Percentiles rank a stretch among this genome's conserved stretches.
Conservation (phyloP, 2,888 invertebrate species). For the Papilio protenor region DNA sequence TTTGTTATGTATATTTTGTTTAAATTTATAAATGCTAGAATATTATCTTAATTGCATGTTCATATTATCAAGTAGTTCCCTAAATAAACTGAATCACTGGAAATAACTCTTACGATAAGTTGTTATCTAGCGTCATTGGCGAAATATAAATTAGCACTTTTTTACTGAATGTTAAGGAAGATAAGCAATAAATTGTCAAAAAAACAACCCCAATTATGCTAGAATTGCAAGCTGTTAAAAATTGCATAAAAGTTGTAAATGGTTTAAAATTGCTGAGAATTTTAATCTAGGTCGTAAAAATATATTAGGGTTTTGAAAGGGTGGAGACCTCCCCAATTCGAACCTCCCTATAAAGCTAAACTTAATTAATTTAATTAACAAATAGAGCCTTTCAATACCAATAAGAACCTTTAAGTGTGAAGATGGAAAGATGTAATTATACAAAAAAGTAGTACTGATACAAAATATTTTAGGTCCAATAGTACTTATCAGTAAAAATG, state of each 20-base stretch:
- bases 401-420: not conserved
- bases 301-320: not conserved
- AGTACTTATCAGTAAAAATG: not conserved
- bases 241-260: not conserved
- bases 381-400: not conserved
- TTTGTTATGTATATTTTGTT: not conserved
- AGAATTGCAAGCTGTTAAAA: not conserved
- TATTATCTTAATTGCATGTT: not conserved
- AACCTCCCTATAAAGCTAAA: not conserved
- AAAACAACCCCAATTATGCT: too few relatives aligned
- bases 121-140: not conserved
- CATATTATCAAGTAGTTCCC: not conserved
- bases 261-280: not conserved
- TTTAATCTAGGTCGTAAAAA: not conserved
- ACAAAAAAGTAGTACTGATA: not conserved
- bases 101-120: slow-evolving; percentile 1
- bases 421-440: not conserved
- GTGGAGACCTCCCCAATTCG: not conserved
- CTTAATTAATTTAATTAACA: not conserved
- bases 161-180: not conserved
- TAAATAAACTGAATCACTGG: not conserved
- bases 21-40: not conserved
- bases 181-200: not conserved
- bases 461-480: not conserved
- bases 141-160: not conserved